A percentile compares a stretch with the other conserved stretches of the same genome.
Evolutionary conservation across 2,113 vertebrate species (phyloP).

Genomic region (Gymnobelideus leadbeateri): DNA sequence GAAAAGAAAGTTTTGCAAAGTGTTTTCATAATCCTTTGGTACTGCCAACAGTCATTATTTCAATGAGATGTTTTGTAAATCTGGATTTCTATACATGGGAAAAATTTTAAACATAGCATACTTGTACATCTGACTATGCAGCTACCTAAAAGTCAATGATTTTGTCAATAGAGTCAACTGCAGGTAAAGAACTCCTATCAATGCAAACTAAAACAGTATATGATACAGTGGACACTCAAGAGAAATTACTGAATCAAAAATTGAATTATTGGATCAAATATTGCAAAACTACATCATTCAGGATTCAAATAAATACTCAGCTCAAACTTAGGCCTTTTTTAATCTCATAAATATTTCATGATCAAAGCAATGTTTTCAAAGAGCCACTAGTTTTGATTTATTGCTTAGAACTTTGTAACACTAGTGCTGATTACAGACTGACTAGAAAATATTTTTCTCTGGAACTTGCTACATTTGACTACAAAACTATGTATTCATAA

Average conservation of each 20-base stretch:
- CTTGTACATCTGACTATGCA: not conserved
- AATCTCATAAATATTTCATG: conserved; percentile 53
- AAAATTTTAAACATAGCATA: not conserved
- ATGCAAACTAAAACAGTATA: conserved; percentile 44
- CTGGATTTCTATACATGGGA: not conserved
- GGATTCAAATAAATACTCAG: conserved; percentile 34
- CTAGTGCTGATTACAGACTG: conserved; percentile 31
- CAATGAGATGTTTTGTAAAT: not conserved
- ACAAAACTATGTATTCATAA: conserved; percentile 38
- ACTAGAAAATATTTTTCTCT: conserved; percentile 54
- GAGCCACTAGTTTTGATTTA: conserved; percentile 45
- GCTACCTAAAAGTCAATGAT: not conserved
- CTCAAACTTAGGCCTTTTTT: conserved; percentile 44
- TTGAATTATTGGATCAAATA: conserved; percentile 45
- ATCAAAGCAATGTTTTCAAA: conserved; percentile 38
- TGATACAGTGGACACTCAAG: not conserved
- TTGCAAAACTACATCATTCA: conserved; percentile 54
- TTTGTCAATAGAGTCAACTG: not conserved
- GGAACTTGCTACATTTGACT: conserved; percentile 39
- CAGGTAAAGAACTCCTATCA: conserved; percentile 37
- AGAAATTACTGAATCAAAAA: conserved; percentile 28
- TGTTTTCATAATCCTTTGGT: not conserved
- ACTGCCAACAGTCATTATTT: not conserved
- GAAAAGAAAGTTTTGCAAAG: not conserved
- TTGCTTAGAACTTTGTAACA: not conserved